These are phyloP conservation scores for Melipona beecheii DNA, from an alignment of 2,888 invertebrate genomes.

Conservation along the genomic window DNA sequence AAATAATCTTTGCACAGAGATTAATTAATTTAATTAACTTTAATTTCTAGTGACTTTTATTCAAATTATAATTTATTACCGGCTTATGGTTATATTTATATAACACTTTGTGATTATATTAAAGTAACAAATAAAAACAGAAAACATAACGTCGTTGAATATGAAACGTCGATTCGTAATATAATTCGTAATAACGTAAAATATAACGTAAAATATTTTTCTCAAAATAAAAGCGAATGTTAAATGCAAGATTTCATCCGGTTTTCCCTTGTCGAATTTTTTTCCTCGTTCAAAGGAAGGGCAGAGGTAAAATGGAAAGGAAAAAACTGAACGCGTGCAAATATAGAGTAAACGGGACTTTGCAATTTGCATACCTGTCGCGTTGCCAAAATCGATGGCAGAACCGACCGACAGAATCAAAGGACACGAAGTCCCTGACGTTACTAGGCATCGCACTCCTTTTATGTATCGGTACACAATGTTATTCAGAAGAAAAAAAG, in stretches of 20 bases:
- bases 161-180: neutral
- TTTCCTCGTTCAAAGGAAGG: neutral
- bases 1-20: neutral
- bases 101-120: neutral
- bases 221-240: neutral
- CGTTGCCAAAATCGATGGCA: conserved; percentile 54
- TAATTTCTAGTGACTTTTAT: neutral
- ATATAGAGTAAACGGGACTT: conserved; percentile 35
- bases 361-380: conserved; percentile 55
- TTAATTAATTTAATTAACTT: neutral
- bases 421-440: conserved; percentile 41
- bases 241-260: neutral
- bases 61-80: neutral
- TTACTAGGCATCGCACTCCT: conserved; percentile 50
- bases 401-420: conserved; percentile 19
- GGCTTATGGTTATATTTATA: neutral
- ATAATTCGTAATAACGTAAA: neutral
- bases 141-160: neutral
- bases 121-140: neutral
- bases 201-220: neutral
- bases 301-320: neutral
- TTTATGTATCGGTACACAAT: conserved; percentile 56
- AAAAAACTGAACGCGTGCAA: conserved; percentile 23
- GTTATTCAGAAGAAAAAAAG: conserved; percentile 20
- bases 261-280: neutral